Conservation (phyloP, 2,797 vertebrate genomes). For the Simalia tracyae region DNA sequence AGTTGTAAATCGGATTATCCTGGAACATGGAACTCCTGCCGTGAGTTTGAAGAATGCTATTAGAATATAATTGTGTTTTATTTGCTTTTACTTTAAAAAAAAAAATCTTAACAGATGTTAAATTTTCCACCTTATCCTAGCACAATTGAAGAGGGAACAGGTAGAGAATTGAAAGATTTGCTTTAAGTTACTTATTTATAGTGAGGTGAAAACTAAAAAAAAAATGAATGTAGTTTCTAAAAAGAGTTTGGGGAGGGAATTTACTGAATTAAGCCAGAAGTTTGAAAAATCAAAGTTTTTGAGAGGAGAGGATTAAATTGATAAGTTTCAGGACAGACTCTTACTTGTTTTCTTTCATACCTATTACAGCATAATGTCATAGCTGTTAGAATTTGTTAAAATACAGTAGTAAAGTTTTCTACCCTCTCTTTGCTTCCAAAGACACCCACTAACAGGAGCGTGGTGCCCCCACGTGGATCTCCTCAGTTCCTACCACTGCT, state of each 20-base stretch:
- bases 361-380: background rate
- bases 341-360: background rate
- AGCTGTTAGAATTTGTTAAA: background rate
- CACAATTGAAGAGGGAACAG: background rate
- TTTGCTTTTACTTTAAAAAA: background rate
- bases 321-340: background rate
- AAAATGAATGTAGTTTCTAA: background rate
- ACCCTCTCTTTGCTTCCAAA: background rate
- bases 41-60: background rate
- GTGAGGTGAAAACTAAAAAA: background rate
- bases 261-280: background rate
- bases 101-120: background rate
- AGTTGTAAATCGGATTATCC: background rate
- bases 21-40: background rate
- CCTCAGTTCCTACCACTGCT: background rate
- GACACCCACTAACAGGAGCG: background rate
- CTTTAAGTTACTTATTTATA: background rate
- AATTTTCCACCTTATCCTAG: background rate
- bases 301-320: background rate
- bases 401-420: background rate
- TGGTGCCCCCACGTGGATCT: conserved; percentile 13
- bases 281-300: background rate
- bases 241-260: background rate
- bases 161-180: background rate
- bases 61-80: too few relatives aligned